Conservation (phyloP, 2,888 invertebrate genomes). For the Drosophila differens region DNA sequence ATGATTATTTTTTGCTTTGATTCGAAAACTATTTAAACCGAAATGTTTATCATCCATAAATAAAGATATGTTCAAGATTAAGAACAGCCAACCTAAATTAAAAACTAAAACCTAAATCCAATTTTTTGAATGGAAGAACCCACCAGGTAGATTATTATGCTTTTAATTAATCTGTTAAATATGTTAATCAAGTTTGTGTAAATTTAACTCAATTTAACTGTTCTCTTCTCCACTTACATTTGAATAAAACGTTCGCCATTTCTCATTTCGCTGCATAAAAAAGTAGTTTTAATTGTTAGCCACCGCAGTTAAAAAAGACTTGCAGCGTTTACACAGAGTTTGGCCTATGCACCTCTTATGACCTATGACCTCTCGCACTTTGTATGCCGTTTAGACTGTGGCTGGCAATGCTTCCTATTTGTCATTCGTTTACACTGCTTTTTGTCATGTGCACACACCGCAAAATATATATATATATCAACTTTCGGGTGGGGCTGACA, state of each 20-base stretch:
- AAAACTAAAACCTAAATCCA: too few relatives aligned
- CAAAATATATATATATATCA: slow-evolving; percentile 22
- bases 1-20: neutral
- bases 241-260: neutral
- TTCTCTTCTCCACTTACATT: neutral
- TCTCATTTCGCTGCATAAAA: neutral
- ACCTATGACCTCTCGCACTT: neutral
- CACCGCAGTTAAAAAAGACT: neutral
- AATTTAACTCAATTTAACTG: neutral
- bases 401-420: neutral
- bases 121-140: neutral
- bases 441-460: slow-evolving; percentile 29
- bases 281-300: slow-evolving; percentile 3
- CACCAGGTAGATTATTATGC: neutral
- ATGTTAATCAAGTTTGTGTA: neutral
- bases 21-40: neutral
- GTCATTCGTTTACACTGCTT: slow-evolving; percentile 26
- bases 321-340: neutral
- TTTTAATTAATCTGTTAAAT: neutral
- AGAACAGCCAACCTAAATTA: too few relatives aligned
- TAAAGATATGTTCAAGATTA: too few relatives aligned
- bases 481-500: slow-evolving; percentile 29
- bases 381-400: neutral
- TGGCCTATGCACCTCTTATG: neutral
- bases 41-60: neutral